A percentile compares a stretch with the other conserved stretches of the same genome.
phyloP scores from a whole-genome alignment of 2,888 invertebrate species.

The Adelognathus sp. region DNA sequence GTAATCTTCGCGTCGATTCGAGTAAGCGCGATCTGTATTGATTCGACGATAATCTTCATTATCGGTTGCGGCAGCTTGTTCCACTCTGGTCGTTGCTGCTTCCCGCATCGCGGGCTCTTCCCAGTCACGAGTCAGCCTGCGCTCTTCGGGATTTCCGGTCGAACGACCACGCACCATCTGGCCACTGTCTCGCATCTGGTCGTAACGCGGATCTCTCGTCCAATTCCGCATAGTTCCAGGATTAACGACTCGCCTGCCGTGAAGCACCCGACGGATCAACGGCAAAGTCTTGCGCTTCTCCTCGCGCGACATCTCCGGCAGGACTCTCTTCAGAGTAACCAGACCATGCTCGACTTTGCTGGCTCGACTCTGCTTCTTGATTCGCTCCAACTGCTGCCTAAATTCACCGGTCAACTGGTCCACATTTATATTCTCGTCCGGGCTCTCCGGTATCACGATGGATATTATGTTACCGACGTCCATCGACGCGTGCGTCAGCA shows the following conservation, averaged over 20 bases:
- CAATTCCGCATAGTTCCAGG: constrained; percentile 15
- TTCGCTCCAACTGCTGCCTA: constrained; percentile 55
- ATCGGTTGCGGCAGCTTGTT: background rate
- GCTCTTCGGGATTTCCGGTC: background rate
- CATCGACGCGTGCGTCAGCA: constrained; percentile 54
- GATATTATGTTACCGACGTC: constrained; percentile 62
- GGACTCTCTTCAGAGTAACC: constrained; percentile 49
- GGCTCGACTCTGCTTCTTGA: constrained; percentile 53
- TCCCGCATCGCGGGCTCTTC: constrained; percentile 16
- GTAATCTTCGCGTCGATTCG: constrained; percentile 2
- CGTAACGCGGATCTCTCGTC: constrained; percentile 21
- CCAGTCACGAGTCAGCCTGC: constrained; percentile 17
- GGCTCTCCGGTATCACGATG: constrained; percentile 59
- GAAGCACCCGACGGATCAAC: constrained; percentile 39
- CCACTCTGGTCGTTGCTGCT: background rate
- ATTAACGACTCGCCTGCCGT: constrained; percentile 29
- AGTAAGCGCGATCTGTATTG: background rate
- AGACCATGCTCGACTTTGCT: constrained; percentile 58
- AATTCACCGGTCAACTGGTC: constrained; percentile 60
- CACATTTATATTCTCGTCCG: constrained; percentile 58
- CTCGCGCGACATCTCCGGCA: constrained; percentile 56
- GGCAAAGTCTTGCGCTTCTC: constrained; percentile 55
- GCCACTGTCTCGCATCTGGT: constrained; percentile 2
- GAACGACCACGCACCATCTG: constrained; percentile 7
- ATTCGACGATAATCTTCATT: constrained; percentile 13